Evolutionary conservation across 1,140 invertebrate species (phyloP).

Genomic region (Caenorhabditis remanei): DNA sequence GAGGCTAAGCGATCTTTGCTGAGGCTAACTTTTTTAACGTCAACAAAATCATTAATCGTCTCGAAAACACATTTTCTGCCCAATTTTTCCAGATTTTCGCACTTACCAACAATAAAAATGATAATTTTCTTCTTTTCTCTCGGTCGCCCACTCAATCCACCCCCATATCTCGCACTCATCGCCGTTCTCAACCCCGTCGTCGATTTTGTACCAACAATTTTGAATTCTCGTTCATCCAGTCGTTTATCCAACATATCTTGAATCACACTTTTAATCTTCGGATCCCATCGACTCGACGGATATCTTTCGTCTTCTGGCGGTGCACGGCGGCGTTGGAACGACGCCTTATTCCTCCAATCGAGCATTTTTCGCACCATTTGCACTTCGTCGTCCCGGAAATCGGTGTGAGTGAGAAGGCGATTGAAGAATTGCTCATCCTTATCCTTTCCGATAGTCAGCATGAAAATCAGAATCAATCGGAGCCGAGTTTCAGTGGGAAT

Average conservation of each 20-base stretch:
- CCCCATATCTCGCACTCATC: constrained; percentile 3
- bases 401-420: constrained; percentile 25
- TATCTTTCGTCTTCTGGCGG: constrained; percentile 8
- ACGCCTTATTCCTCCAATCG: neutral
- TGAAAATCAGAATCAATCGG: constrained; percentile 35
- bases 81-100: too few species aligned
- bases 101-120: constrained; percentile 1
- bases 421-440: constrained; percentile 32
- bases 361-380: neutral
- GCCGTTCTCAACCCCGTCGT: neutral
- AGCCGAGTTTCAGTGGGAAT: constrained; percentile 12
- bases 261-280: constrained; percentile 1
- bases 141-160: neutral
- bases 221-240: constrained; percentile 22
- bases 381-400: neutral
- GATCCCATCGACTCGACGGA: constrained; percentile 27
- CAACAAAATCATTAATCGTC: too few species aligned
- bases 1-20: too few species aligned
- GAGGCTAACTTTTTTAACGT: too few species aligned
- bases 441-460: constrained; percentile 24
- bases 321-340: neutral
- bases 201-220: neutral
- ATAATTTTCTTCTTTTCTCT: constrained; percentile 23
- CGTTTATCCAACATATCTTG: neutral
- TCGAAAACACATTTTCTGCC: neutral